A percentile compares a stretch with the other conserved stretches of the same genome.
These are phyloP conservation scores for Petrophora chlorosata DNA, from an alignment of 2,888 invertebrate species.

Conservation along the genomic window DNA sequence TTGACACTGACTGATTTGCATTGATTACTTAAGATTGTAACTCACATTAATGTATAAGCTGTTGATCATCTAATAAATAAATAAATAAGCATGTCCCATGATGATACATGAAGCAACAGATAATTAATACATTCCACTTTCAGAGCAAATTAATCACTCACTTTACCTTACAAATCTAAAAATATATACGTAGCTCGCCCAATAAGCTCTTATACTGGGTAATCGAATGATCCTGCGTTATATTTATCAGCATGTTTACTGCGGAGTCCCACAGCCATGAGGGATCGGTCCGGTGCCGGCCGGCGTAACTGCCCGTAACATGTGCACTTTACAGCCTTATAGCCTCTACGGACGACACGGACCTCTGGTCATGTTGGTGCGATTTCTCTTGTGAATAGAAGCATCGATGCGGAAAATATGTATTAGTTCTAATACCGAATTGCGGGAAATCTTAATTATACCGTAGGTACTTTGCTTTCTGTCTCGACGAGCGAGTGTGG, in stretches of 20 bases:
- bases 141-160: too few relatives aligned
- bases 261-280: conserved; percentile 35
- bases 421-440: background rate
- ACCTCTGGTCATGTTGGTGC: conserved; percentile 17
- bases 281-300: conserved; percentile 36
- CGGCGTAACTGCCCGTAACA: conserved; percentile 56
- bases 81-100: too few relatives aligned
- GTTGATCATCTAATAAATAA: too few relatives aligned
- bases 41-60: too few relatives aligned
- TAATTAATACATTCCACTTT: too few relatives aligned
- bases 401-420: conserved; percentile 1
- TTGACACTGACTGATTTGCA: too few relatives aligned
- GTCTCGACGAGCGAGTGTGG: too few relatives aligned
- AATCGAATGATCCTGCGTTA: conserved; percentile 40
- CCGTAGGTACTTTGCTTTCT: too few relatives aligned
- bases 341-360: conserved; percentile 40
- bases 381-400: conserved; percentile 19
- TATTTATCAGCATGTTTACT: conserved; percentile 41
- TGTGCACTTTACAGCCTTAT: conserved; percentile 63
- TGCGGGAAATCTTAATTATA: conserved; percentile 1
- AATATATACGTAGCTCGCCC: too few relatives aligned
- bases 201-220: conserved; percentile 14
- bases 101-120: too few relatives aligned
- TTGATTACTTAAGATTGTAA: too few relatives aligned
- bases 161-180: too few relatives aligned